A percentile compares a stretch with the other conserved stretches of the same genome.
Conservation (phyloP, 2,797 vertebrate genomes). For the Gobionotothen gibberifrons region DNA sequence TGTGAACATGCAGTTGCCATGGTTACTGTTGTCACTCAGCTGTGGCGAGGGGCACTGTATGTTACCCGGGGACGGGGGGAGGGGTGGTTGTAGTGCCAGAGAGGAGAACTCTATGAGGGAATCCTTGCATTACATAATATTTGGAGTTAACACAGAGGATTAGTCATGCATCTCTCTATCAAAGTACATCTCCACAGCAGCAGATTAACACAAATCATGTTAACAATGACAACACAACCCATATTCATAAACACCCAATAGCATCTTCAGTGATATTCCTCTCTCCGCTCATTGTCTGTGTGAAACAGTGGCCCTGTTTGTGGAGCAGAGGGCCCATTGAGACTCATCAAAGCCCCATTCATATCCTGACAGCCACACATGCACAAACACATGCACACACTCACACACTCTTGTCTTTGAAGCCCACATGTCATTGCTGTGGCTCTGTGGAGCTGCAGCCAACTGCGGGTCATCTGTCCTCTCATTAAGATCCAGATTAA, state of each 20-base stretch:
- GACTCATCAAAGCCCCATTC: conserved; percentile 37
- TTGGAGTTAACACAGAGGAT: conserved; percentile 51
- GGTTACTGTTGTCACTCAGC: conserved; percentile 60
- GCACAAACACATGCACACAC: conserved; percentile 8
- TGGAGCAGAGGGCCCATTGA: conserved; percentile 24
- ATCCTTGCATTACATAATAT: conserved; percentile 52
- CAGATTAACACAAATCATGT: conserved; percentile 40
- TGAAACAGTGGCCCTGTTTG: conserved; percentile 8
- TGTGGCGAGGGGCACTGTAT: conserved; percentile 26
- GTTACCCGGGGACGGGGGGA: neutral
- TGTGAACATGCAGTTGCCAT: conserved; percentile 69
- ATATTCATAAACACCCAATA: conserved; percentile 6
- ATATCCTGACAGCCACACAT: conserved; percentile 25
- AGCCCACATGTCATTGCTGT: neutral
- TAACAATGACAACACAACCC: conserved; percentile 33
- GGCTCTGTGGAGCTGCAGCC: neutral
- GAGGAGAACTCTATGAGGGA: conserved; percentile 17
- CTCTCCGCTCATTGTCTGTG: neutral
- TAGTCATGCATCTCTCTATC: conserved; percentile 43
- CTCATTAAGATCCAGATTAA: conserved; percentile 18
- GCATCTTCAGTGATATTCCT: neutral
- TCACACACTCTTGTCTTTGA: conserved; percentile 11
- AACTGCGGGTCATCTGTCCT: conserved; percentile 11
- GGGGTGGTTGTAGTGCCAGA: neutral
- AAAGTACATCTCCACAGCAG: conserved; percentile 4